phyloP scores from a whole-genome alignment of 2,113 vertebrate species.

The Melanerpes aurifrons region DNA sequence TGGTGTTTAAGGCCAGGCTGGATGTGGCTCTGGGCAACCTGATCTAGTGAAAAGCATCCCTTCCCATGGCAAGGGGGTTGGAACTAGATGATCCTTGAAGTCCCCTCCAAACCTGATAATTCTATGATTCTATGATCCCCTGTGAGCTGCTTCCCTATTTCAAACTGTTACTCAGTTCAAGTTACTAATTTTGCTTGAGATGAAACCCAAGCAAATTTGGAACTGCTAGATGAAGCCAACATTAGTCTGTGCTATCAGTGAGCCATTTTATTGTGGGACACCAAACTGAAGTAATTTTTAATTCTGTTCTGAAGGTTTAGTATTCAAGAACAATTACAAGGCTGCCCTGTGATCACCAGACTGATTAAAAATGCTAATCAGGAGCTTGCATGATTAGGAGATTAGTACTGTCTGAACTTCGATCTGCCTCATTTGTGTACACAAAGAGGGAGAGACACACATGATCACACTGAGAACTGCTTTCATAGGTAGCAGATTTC shows the following conservation, averaged over 20 bases:
- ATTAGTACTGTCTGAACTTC: conserved; percentile 65
- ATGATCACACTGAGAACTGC: not conserved
- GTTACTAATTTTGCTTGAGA: conserved; percentile 40
- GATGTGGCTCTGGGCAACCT: no score
- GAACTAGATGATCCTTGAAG: no score
- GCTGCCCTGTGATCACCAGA: conserved; percentile 27
- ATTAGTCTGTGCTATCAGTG: not conserved
- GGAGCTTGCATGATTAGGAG: conserved; percentile 59
- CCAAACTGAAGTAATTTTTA: not conserved
- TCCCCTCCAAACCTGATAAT: no score
- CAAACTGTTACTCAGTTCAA: conserved; percentile 41
- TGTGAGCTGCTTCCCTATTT: conserved; percentile 26
- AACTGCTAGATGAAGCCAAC: not conserved
- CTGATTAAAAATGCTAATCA: conserved; percentile 65
- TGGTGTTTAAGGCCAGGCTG: no score
- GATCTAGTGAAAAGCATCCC: no score
- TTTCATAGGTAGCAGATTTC: not conserved
- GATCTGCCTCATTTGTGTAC: conserved; percentile 40
- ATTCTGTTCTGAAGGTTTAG: conserved; percentile 20
- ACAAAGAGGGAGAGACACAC: not conserved
- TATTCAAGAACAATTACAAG: conserved; percentile 16
- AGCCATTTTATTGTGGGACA: not conserved
- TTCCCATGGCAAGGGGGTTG: no score
- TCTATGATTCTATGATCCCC: not conserved
- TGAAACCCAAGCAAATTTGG: conserved; percentile 48